A percentile compares a stretch with the other conserved stretches of the same genome.
phyloP scores from a whole-genome alignment of 2,113 vertebrate genomes.

The Myodes glareolus region DNA sequence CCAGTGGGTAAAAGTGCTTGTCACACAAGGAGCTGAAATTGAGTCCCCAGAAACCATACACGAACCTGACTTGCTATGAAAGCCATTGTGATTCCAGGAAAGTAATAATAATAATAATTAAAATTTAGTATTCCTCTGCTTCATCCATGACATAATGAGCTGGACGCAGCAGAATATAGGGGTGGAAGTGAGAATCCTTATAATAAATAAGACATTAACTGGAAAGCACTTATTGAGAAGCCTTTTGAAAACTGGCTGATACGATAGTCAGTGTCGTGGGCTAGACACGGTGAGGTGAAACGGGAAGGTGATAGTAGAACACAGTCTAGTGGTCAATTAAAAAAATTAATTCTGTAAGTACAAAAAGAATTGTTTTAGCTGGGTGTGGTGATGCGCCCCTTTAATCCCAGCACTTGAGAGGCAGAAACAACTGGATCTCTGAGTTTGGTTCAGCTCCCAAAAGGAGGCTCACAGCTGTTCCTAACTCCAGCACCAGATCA shows the following conservation, averaged over 20 bases:
- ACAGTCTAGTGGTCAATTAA: background rate
- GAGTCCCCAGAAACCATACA: background rate
- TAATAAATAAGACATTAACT: background rate
- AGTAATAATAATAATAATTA: background rate
- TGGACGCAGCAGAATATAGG: background rate
- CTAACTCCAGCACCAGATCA: background rate
- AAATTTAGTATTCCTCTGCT: background rate
- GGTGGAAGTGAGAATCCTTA: background rate
- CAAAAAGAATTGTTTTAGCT: background rate
- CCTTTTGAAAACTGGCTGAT: background rate
- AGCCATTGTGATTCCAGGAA: background rate
- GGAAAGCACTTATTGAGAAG: background rate
- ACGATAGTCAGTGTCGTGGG: background rate
- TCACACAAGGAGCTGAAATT: background rate
- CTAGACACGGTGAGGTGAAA: background rate
- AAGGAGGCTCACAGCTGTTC: background rate
- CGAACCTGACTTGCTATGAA: background rate
- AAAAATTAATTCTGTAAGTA: background rate
- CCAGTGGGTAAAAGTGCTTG: background rate
- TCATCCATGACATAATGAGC: background rate
- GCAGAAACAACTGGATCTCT: background rate
- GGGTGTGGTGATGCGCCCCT: background rate
- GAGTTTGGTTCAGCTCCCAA: background rate
- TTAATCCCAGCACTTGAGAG: background rate
- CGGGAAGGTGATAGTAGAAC: background rate